phyloP scores from a whole-genome alignment of 1,140 invertebrate genomes.

The Conopomorpha cramerella region DNA sequence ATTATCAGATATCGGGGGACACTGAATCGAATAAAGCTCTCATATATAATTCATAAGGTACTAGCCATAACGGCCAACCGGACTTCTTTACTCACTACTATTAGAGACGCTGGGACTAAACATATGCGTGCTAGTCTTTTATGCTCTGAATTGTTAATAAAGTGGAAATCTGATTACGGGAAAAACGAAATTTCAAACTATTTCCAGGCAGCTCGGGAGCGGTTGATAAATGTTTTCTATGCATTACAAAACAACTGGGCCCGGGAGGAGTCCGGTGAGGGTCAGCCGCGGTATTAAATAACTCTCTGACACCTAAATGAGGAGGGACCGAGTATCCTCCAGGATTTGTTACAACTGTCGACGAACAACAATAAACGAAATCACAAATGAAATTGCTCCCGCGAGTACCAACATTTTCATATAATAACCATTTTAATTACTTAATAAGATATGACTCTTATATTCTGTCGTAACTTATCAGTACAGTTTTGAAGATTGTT shows the following conservation, averaged over 20 bases:
- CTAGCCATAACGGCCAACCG: conserved; percentile 49
- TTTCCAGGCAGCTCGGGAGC: background rate
- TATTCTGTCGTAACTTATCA: too few relatives aligned
- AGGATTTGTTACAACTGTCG: conserved; percentile 13
- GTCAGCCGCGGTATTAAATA: conserved; percentile 54
- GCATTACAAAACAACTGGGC: background rate
- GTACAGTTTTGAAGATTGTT: too few relatives aligned
- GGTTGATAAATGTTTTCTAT: background rate
- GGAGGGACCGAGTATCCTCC: conserved; percentile 26
- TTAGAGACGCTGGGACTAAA: conserved; percentile 37
- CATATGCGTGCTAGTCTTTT: conserved; percentile 6
- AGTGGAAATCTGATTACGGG: background rate
- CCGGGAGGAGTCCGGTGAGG: conserved; percentile 21
- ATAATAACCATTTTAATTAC: too few relatives aligned
- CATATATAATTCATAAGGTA: conserved; percentile 61
- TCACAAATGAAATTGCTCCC: conserved; percentile 23
- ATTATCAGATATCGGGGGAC: conserved; percentile 61
- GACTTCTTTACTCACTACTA: conserved; percentile 57
- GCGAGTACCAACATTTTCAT: conserved; percentile 14
- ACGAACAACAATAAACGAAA: conserved; percentile 13
- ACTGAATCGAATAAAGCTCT: conserved; percentile 59
- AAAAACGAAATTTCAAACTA: background rate
- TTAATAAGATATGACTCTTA: too few relatives aligned
- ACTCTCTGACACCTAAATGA: conserved; percentile 53
- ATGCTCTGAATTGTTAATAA: too few relatives aligned